These are phyloP conservation scores for Elysia crispata DNA, from an alignment of 2,888 invertebrate genomes.

Conservation along the genomic window DNA sequence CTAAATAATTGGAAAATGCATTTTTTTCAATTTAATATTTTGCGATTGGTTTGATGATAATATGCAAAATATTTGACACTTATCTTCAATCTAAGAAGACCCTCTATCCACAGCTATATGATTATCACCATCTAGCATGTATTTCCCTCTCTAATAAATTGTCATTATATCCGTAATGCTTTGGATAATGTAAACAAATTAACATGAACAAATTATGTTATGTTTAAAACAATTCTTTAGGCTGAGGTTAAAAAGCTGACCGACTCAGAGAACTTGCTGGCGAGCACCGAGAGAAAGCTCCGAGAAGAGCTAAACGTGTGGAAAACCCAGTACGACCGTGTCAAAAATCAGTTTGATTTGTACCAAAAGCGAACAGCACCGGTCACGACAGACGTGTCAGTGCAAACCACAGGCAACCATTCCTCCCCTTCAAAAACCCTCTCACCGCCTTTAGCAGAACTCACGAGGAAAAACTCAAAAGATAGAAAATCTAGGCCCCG, in stretches of 20 bases:
- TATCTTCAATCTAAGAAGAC: no score
- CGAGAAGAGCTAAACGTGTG: conserved; percentile 52
- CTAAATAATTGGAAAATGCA: no score
- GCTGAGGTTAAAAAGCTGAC: conserved; percentile 39
- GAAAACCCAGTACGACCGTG: conserved; percentile 47
- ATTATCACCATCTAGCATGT: no score
- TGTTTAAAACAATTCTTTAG: conserved; percentile 42
- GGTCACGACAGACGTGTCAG: no score
- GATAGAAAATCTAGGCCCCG: conserved; percentile 42
- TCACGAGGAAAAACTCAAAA: conserved; percentile 35
- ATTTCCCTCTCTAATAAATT: no score
- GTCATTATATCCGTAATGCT: no score
- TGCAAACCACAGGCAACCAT: background rate
- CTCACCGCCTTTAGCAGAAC: background rate
- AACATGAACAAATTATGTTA: no score
- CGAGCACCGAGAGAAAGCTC: conserved; percentile 49
- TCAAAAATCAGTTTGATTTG: conserved; percentile 51
- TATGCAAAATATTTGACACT: no score
- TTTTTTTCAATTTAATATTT: no score
- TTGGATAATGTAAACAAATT: no score
- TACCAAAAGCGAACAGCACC: background rate
- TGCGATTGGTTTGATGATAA: no score
- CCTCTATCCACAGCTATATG: no score
- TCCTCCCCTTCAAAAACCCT: conserved; percentile 5
- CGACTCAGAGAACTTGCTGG: conserved; percentile 9